Percentiles rank a stretch among this genome's conserved stretches.
Evolutionary conservation across 2,888 invertebrate species (phyloP).

Genomic region (Bombylius discolor): DNA sequence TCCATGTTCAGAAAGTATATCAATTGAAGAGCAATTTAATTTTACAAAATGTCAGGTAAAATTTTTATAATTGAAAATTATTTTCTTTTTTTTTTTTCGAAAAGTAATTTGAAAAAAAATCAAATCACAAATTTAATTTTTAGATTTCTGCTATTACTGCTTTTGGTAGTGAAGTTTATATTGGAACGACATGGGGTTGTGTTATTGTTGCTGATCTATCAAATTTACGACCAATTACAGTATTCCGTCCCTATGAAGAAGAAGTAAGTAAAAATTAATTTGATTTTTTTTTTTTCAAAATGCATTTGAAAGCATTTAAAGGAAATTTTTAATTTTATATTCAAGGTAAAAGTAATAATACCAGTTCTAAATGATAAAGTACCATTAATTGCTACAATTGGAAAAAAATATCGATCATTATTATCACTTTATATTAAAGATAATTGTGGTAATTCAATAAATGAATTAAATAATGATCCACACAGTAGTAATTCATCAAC

Average conservation of each 20-base stretch:
- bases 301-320: too few relatives aligned
- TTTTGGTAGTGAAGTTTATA: conserved; percentile 59
- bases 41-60: conserved; percentile 61
- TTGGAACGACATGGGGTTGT: conserved; percentile 93
- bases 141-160: conserved; percentile 44
- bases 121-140: background rate
- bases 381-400: conserved; percentile 60
- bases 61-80: background rate
- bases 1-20: conserved; percentile 85
- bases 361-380: conserved; percentile 39
- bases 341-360: conserved; percentile 48
- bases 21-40: conserved; percentile 74
- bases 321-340: conserved; percentile 10
- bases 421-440: conserved; percentile 44
- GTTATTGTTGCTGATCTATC: conserved; percentile 75
- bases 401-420: conserved; percentile 71
- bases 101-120: too few relatives aligned
- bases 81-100: background rate
- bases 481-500: background rate
- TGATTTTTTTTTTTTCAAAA: too few relatives aligned
- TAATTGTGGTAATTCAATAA: conserved; percentile 13
- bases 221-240: conserved; percentile 71
- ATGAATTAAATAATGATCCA: background rate
- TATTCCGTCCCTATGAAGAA: conserved; percentile 84
- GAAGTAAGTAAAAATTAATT: conserved; percentile 41